Percentiles rank a stretch among this genome's conserved stretches.
Conservation (phyloP, 1,140 invertebrate genomes). For the Rhopalosiphum maidis region DNA sequence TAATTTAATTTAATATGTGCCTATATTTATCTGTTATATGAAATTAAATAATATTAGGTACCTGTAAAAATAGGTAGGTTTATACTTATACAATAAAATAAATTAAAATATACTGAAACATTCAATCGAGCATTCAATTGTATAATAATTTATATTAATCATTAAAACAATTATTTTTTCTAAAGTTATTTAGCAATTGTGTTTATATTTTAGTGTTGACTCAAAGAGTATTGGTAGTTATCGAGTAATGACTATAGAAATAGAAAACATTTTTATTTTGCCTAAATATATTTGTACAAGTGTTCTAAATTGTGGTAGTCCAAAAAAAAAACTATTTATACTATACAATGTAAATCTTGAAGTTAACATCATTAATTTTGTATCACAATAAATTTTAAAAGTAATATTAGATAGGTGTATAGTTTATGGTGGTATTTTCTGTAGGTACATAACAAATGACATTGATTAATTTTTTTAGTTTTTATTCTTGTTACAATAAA, state of each 20-base stretch:
- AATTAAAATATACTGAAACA: not conserved
- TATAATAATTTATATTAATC: not conserved
- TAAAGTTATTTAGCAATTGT: not conserved
- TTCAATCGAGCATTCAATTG: not conserved
- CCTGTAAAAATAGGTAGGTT: not conserved
- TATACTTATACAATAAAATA: conserved; percentile 12
- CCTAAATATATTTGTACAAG: conserved; percentile 1
- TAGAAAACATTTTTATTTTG: not conserved
- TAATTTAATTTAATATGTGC: too few relatives aligned
- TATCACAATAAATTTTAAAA: not conserved
- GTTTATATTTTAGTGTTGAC: not conserved
- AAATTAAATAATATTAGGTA: too few relatives aligned
- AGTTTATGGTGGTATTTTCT: not conserved
- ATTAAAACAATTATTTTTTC: not conserved
- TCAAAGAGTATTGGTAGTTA: not conserved
- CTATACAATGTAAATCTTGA: not conserved
- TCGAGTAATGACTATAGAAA: not conserved
- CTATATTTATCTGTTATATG: too few relatives aligned
- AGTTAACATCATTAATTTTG: not conserved
- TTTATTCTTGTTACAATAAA: not conserved
- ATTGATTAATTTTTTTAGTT: not conserved
- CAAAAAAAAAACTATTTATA: not conserved
- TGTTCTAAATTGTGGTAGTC: not conserved
- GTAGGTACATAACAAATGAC: not conserved
- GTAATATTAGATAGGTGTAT: not conserved